Percentiles rank a stretch among this genome's conserved stretches.
These are phyloP conservation scores for Oxyteleia sp. DNA, from an alignment of 2,888 invertebrate species.

Conservation along the genomic window DNA sequence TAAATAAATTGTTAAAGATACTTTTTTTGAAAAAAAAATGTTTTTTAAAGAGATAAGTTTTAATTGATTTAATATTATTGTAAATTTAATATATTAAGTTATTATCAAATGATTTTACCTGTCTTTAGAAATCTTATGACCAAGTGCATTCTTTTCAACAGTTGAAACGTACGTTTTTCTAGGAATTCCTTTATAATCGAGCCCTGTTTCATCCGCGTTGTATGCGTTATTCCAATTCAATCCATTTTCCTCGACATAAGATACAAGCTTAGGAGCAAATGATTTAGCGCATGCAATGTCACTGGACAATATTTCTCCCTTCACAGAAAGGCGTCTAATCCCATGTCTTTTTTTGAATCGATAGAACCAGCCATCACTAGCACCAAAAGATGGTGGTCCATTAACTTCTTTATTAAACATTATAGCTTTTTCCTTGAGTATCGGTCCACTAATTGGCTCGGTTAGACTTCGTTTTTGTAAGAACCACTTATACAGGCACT, in stretches of 20 bases:
- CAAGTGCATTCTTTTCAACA: not conserved
- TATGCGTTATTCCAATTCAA: no score
- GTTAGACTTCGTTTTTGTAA: slow-evolving; percentile 2
- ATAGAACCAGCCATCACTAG: not conserved
- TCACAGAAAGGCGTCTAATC: not conserved
- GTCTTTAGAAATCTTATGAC: not conserved
- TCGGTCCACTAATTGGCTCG: slow-evolving; percentile 16
- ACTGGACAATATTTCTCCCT: not conserved
- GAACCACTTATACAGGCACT: slow-evolving; percentile 21
- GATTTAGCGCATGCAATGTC: not conserved
- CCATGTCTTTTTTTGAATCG: slow-evolving; percentile 13
- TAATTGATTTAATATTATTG: no score
- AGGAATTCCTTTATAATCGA: not conserved
- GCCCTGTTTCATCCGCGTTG: not conserved
- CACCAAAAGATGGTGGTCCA: slow-evolving; percentile 9
- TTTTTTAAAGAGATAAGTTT: no score
- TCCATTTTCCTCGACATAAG: no score
- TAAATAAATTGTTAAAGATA: no score
- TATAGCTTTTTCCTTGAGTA: slow-evolving; percentile 16
- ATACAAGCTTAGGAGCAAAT: not conserved
- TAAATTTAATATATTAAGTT: no score
- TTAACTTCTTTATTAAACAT: slow-evolving; percentile 9
- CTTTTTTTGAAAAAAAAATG: no score
- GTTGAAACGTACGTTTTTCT: not conserved
- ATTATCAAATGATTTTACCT: not conserved